phyloP scores from a whole-genome alignment of 2,113 vertebrate genomes.

The Malurus cyaneus region DNA sequence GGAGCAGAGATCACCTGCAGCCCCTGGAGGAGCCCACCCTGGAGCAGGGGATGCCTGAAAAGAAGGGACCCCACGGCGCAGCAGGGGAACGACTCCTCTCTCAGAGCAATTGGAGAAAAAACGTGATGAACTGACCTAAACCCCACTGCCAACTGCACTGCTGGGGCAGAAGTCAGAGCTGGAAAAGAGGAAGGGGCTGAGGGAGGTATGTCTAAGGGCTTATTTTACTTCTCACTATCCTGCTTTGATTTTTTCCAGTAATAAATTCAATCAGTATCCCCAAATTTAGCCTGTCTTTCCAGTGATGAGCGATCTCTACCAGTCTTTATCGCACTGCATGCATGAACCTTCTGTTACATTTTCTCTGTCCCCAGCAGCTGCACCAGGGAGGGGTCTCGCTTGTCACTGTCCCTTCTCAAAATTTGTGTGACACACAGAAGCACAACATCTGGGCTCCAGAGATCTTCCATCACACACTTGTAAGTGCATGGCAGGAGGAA shows the following conservation, averaged over 20 bases:
- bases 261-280: not conserved
- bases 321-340: not conserved
- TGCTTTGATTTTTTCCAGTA: no score
- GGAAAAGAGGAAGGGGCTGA: not conserved
- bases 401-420: not conserved
- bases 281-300: not conserved
- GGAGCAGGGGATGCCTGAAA: not conserved
- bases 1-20: no score
- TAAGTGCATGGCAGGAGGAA: not conserved
- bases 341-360: not conserved
- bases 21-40: not conserved
- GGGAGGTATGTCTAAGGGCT: no score
- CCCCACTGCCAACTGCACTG: no score
- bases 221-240: no score
- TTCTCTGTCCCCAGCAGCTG: not conserved
- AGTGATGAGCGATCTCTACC: not conserved
- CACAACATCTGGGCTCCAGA: not conserved
- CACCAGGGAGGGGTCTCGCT: not conserved
- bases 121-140: no score
- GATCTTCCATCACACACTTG: not conserved
- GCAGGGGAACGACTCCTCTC: no score
- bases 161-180: not conserved
- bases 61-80: no score
- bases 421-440: not conserved
- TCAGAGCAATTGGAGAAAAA: no score